phyloP scores from a whole-genome alignment of 2,113 vertebrate genomes.

The Oncorhynchus gorbuscha region DNA sequence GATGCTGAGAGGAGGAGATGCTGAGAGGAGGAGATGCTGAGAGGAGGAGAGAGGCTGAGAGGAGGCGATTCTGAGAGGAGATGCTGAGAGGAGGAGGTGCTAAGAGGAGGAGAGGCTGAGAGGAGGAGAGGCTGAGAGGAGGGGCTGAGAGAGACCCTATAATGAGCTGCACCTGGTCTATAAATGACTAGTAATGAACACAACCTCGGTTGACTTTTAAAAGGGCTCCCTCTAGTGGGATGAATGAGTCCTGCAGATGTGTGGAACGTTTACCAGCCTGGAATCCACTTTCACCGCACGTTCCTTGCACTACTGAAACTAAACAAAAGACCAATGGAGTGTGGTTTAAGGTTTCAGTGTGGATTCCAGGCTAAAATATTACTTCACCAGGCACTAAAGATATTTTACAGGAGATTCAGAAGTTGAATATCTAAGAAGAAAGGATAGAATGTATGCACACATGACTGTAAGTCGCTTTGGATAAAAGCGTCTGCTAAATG shows the following conservation, averaged over 20 bases:
- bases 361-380: no score
- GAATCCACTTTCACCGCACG: background rate
- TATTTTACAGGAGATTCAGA: background rate
- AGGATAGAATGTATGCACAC: no score
- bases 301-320: background rate
- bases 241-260: background rate
- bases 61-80: no score
- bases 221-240: constrained; percentile 73
- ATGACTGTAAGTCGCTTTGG: no score
- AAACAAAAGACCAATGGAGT: background rate
- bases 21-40: accelerated
- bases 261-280: background rate
- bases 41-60: accelerated
- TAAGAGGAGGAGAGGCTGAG: no score
- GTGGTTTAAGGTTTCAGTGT: no score
- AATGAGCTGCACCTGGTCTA: constrained; percentile 47
- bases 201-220: constrained; percentile 56
- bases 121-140: background rate
- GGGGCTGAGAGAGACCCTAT: constrained; percentile 16
- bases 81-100: accelerated
- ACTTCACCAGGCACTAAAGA: no score
- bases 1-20: accelerated
- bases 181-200: constrained; percentile 40
- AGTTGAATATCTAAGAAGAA: background rate
- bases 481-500: no score